A percentile compares a stretch with the other conserved stretches of the same genome.
Conservation (phyloP, 30 jellyfish, hydroid and myxozoan genomes). For the Hydractinia echinata region DNA sequence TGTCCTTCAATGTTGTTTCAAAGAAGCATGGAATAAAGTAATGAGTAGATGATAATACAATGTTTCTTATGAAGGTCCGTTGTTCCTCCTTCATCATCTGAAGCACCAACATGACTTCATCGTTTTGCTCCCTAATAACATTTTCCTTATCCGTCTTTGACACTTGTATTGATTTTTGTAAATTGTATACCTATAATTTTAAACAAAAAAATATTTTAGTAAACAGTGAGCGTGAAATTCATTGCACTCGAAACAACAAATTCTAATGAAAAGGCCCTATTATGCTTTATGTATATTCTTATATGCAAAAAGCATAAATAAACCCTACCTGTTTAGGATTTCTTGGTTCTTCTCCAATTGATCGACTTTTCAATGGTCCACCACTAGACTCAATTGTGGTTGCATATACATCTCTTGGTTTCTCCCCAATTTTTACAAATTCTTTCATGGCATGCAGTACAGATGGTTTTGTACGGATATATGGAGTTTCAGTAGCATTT, state of each 20-base stretch:
- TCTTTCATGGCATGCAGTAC: not conserved
- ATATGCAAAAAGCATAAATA: not conserved
- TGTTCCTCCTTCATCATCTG: too few species aligned
- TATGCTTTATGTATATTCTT: not conserved
- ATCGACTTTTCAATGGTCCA: not conserved
- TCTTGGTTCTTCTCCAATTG: not conserved
- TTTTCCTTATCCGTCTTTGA: too few species aligned
- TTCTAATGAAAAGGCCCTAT: not conserved
- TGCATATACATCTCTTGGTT: not conserved
- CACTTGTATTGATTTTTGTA: too few species aligned
- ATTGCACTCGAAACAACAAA: not conserved
- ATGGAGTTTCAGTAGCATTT: not conserved
- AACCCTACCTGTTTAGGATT: not conserved
- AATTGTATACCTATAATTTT: too few species aligned
- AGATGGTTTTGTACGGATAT: not conserved
- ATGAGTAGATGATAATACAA: not conserved
- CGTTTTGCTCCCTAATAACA: too few species aligned
- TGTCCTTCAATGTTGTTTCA: not conserved
- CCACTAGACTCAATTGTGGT: not conserved
- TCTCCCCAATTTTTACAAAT: not conserved
- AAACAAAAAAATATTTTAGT: too few species aligned
- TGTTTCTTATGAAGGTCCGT: not conserved
- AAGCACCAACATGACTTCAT: too few species aligned
- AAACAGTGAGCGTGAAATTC: too few species aligned
- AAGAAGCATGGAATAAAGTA: slow-evolving; percentile 1